These are phyloP conservation scores for Amphimallon solstitiale DNA, from an alignment of 2,888 invertebrate species.

Conservation along the genomic window DNA sequence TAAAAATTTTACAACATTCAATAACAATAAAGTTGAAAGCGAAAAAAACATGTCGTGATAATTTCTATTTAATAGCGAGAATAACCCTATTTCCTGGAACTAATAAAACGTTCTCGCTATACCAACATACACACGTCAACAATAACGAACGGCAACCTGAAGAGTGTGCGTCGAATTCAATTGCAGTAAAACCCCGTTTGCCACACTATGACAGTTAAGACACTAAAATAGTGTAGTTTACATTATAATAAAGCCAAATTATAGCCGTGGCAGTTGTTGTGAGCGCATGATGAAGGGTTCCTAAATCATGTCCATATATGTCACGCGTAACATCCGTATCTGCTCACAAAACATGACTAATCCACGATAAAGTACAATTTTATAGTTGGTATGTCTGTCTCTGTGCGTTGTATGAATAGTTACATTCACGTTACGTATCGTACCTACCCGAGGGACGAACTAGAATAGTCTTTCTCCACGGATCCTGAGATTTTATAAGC, in stretches of 20 bases:
- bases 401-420: too few relatives aligned
- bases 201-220: conserved; percentile 27
- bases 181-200: conserved; percentile 28
- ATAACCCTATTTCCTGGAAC: conserved; percentile 24
- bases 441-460: conserved; percentile 9
- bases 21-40: background rate
- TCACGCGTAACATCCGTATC: conserved; percentile 43
- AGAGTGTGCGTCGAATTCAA: conserved; percentile 18
- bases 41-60: background rate
- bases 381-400: conserved; percentile 36
- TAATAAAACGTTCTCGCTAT: conserved; percentile 36
- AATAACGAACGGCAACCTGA: too few relatives aligned
- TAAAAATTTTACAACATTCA: too few relatives aligned
- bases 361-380: conserved; percentile 42
- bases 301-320: conserved; percentile 42
- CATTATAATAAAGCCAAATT: conserved; percentile 42
- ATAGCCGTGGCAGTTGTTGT: conserved; percentile 41
- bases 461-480: background rate
- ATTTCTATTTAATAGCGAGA: background rate
- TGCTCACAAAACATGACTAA: conserved; percentile 44
- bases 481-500: conserved; percentile 15
- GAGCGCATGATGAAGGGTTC: conserved; percentile 42
- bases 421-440: too few relatives aligned
- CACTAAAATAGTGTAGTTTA: conserved; percentile 40
- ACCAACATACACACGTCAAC: background rate